Conservation (phyloP, 2,113 vertebrate species). For the Clinocottus analis region DNA sequence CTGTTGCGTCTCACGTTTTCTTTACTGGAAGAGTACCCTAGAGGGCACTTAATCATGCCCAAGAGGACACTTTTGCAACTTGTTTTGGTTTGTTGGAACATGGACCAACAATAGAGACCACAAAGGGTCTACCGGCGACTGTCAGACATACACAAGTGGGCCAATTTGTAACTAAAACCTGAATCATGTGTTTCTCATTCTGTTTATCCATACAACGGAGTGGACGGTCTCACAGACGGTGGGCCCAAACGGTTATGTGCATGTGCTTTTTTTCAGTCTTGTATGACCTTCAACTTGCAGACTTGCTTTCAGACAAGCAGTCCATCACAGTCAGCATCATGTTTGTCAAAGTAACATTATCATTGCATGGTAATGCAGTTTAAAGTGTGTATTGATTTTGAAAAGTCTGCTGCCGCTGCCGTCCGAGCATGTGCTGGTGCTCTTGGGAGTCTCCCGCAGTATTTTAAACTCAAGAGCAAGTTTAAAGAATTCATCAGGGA, state of each 20-base stretch:
- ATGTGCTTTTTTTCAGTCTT: not conserved
- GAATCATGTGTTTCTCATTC: not conserved
- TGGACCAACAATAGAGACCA: no score
- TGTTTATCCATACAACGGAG: not conserved
- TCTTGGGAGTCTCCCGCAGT: slow-evolving; percentile 9
- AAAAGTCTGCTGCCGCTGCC: slow-evolving; percentile 18
- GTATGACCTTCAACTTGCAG: not conserved
- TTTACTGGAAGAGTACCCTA: no score
- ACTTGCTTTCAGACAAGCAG: slow-evolving; percentile 3
- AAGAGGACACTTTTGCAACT: no score
- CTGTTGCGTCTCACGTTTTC: no score
- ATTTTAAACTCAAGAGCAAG: slow-evolving; percentile 32
- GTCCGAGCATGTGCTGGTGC: not conserved
- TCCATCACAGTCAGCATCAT: slow-evolving; percentile 36
- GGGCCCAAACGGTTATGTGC: not conserved
- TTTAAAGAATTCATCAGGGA: slow-evolving; percentile 41
- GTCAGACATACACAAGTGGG: not conserved
- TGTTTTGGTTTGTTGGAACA: no score
- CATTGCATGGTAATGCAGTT: slow-evolving; percentile 45
- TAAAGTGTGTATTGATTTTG: slow-evolving; percentile 43
- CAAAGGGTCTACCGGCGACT: not conserved
- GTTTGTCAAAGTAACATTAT: slow-evolving; percentile 47
- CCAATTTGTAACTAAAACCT: not conserved
- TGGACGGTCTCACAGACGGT: not conserved
- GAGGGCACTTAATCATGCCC: not conserved